Conservation (phyloP, 2,113 vertebrate species). For the Caranx ignobilis region DNA sequence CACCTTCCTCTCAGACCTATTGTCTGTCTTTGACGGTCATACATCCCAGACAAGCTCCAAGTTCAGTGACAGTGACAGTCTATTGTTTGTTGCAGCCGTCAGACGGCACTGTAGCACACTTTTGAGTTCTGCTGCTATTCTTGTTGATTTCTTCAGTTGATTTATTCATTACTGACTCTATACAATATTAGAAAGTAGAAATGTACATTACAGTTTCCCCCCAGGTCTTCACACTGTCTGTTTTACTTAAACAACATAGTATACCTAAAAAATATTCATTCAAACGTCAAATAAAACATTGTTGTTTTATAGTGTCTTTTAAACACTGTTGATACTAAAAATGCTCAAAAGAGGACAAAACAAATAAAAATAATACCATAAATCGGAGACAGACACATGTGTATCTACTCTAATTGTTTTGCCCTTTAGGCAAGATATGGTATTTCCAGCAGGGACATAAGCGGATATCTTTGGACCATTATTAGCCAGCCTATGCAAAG, state of each 20-base stretch:
- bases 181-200: no score
- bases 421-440: slow-evolving; percentile 4
- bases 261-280: no score
- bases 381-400: neutral
- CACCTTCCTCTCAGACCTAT: slow-evolving; percentile 41
- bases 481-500: slow-evolving; percentile 48
- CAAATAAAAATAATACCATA: neutral
- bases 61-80: slow-evolving; percentile 34
- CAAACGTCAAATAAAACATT: no score
- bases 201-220: no score
- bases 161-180: no score
- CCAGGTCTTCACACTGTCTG: no score
- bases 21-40: slow-evolving; percentile 42
- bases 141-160: no score
- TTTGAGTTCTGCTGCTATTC: neutral
- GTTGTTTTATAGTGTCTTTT: neutral
- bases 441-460: slow-evolving; percentile 52
- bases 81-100: neutral
- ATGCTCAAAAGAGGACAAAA: neutral
- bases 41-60: slow-evolving; percentile 32
- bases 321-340: neutral
- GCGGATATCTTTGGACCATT: slow-evolving; percentile 45
- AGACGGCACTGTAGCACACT: neutral
- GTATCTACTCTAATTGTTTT: neutral
- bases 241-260: no score